These are phyloP conservation scores for Leucophenga varia DNA, from an alignment of 1,140 invertebrate genomes.

Conservation along the genomic window DNA sequence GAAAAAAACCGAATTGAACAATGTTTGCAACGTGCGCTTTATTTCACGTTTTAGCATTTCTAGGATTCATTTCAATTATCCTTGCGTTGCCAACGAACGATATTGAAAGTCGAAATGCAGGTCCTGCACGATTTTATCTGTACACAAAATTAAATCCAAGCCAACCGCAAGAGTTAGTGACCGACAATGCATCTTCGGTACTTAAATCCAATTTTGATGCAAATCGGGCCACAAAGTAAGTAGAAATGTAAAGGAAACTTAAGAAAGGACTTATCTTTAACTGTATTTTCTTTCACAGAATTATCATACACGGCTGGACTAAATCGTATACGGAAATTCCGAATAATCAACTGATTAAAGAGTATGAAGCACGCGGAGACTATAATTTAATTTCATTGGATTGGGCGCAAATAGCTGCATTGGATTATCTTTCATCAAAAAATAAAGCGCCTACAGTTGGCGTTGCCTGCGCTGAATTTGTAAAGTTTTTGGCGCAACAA, in stretches of 20 bases:
- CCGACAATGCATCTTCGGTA: slow-evolving; percentile 8
- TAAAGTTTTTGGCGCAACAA: slow-evolving; percentile 20
- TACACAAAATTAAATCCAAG: slow-evolving; percentile 12
- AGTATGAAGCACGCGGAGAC: slow-evolving; percentile 49
- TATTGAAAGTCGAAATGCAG: background rate
- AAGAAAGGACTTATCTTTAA: no score
- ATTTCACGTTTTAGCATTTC: no score
- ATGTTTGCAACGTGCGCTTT: no score
- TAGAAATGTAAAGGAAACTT: slow-evolving; percentile 1
- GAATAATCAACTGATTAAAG: slow-evolving; percentile 33
- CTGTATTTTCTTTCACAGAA: slow-evolving; percentile 11
- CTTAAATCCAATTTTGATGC: slow-evolving; percentile 9
- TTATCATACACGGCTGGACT: slow-evolving; percentile 27
- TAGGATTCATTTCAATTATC: no score
- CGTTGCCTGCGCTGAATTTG: slow-evolving; percentile 14
- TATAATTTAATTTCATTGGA: slow-evolving; percentile 60
- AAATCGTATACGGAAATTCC: slow-evolving; percentile 9
- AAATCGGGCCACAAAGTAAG: slow-evolving; percentile 5
- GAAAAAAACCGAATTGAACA: no score
- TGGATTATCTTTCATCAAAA: slow-evolving; percentile 59
- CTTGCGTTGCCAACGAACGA: background rate
- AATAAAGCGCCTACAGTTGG: slow-evolving; percentile 26
- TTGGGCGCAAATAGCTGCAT: slow-evolving; percentile 57
- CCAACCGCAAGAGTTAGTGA: slow-evolving; percentile 4
- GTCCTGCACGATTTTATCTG: slow-evolving; percentile 6